phyloP scores from a whole-genome alignment of 2,888 invertebrate genomes.

The Campaea margaritaria region DNA sequence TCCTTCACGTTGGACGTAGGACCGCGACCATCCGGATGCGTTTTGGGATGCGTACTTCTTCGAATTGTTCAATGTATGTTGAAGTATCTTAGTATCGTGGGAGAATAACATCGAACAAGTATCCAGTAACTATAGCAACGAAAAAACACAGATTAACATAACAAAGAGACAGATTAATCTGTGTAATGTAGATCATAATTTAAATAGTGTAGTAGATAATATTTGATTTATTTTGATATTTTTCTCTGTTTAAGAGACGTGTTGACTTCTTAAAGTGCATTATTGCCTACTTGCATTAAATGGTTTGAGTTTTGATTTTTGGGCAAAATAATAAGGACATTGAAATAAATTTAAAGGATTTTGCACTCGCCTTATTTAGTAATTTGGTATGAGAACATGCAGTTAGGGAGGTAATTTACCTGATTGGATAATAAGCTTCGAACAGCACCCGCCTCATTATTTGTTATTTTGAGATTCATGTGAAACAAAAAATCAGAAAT shows the following conservation, averaged over 20 bases:
- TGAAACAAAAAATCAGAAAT: background rate
- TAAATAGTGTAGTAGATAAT: too few species aligned
- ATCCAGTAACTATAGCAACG: too few species aligned
- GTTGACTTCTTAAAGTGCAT: too few species aligned
- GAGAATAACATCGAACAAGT: background rate
- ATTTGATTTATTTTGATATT: too few species aligned
- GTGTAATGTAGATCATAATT: too few species aligned
- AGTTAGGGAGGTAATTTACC: slow-evolving; percentile 10
- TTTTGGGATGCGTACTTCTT: slow-evolving; percentile 27
- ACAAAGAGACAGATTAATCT: too few species aligned
- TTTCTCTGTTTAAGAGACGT: too few species aligned
- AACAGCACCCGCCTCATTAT: background rate
- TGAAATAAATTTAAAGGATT: background rate
- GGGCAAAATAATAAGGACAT: too few species aligned
- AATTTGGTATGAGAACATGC: slow-evolving; percentile 9
- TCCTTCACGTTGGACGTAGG: slow-evolving; percentile 8
- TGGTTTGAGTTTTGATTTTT: too few species aligned
- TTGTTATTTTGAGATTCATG: background rate
- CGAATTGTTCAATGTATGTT: slow-evolving; percentile 12
- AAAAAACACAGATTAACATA: too few species aligned
- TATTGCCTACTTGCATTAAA: too few species aligned
- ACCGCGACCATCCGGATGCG: slow-evolving; percentile 27
- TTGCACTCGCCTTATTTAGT: background rate
- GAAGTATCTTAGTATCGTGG: background rate
- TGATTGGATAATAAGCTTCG: slow-evolving; percentile 18